These are phyloP conservation scores for Zoanthus gigantus DNA, from an alignment of 92 coral and sea anemone genomes.

Conservation along the genomic window DNA sequence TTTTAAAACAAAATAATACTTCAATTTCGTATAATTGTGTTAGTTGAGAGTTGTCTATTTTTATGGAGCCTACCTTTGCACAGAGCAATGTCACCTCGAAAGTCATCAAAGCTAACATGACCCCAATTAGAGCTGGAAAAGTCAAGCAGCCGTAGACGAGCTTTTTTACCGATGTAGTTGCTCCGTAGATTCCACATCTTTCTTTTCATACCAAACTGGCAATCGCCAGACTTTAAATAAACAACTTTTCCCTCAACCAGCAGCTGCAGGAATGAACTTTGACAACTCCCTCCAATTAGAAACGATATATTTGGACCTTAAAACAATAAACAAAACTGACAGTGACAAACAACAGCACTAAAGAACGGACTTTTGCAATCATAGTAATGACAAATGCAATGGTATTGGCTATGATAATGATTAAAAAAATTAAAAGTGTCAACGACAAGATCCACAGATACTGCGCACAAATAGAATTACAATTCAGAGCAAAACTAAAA, in stretches of 20 bases:
- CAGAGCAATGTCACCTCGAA: constrained; percentile 15
- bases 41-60: neutral
- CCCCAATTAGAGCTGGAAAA: constrained; percentile 23
- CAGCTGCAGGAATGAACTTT: neutral
- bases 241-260: neutral
- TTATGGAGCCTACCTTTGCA: neutral
- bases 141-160: constrained; percentile 7
- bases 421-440: too few relatives aligned
- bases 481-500: too few relatives aligned
- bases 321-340: neutral
- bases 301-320: constrained; percentile 11
- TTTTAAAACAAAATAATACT: too few relatives aligned
- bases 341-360: neutral
- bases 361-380: too few relatives aligned
- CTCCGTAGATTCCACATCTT: neutral
- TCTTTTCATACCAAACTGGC: neutral
- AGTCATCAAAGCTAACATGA: constrained; percentile 11
- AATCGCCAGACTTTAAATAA: neutral
- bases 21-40: too few relatives aligned
- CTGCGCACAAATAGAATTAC: too few relatives aligned
- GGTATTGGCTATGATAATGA: neutral
- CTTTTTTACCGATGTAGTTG: constrained; percentile 4
- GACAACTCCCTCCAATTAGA: constrained; percentile 3
- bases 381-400: neutral
- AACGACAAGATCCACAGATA: neutral